These are phyloP conservation scores for Danio choprae DNA, from an alignment of 2,797 vertebrate genomes.

Conservation along the genomic window DNA sequence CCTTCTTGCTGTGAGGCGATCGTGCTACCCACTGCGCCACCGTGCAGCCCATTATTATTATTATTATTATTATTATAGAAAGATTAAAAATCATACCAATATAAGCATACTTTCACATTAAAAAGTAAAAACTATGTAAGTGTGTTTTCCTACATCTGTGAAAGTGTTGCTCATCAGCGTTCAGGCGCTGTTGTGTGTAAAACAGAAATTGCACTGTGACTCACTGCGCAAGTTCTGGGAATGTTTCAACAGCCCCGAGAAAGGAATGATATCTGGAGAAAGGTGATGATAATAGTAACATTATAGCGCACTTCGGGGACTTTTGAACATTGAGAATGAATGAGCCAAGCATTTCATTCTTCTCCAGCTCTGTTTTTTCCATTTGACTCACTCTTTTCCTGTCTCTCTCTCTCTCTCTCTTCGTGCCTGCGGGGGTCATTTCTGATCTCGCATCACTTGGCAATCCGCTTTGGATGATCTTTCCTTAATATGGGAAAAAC, in stretches of 20 bases:
- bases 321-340: conserved; percentile 24
- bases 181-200: conserved; percentile 25
- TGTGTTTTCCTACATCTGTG: neutral
- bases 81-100: no score
- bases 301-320: conserved; percentile 40
- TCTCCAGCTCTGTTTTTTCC: conserved; percentile 44
- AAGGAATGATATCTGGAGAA: conserved; percentile 38
- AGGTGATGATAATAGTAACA: conserved; percentile 46
- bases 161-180: conserved; percentile 29
- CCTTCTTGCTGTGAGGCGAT: no score
- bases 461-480: conserved; percentile 12
- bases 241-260: conserved; percentile 45
- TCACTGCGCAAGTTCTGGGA: conserved; percentile 36
- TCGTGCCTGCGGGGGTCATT: conserved; percentile 25
- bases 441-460: conserved; percentile 39
- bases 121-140: conserved; percentile 15
- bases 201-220: conserved; percentile 36
- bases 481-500: conserved; percentile 31
- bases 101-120: neutral
- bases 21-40: no score
- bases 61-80: no score
- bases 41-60: no score
- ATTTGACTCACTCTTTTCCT: conserved; percentile 26
- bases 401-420: neutral
- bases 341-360: conserved; percentile 27